Evolutionary conservation across 2,888 invertebrate genomes (phyloP), one percentile per base, ranked within the genome.

Genomic region (Heterodera filipjevi): DNA sequence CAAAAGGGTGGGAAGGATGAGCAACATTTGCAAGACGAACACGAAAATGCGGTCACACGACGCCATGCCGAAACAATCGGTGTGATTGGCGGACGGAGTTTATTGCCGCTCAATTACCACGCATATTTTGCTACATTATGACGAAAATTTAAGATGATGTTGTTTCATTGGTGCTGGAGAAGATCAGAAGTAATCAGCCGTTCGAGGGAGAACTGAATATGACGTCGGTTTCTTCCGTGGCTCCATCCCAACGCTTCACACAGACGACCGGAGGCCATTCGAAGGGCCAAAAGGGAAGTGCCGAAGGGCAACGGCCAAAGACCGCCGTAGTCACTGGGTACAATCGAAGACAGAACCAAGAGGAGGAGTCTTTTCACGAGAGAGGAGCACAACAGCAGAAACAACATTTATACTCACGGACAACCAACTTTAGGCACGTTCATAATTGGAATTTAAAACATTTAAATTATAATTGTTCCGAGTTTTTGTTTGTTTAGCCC

Each of bases 171-270:
- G 82, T 81, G 0, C 77, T 81, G 82, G 72, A 82, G 27, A 81
- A 82, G 79, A 78, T 81, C 33, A 73, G 79, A 16, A 83, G 82
- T 76, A 81, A 82, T 46, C 74, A 72, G 32, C 82, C 81, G 8
- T 79, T 79, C 71, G 79, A 79, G 27, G 77, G 79, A 1, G 79
- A 79, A 27, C 75, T 79, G 35, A n/a, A 27, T 19, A 32, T 66
- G 66, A 32, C 66, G 30, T 22, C 53, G 5, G 53, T 22, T 22
- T 19, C 53, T 53, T 53, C 53, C 22, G 66, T 32, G 6, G 19
- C 66, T 10, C 66, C 27, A 33, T 30, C 30, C 30, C 32, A 30
- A 16, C 32, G n/a, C 27, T 32, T n/a, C 32, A 30, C 53, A 1
- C 53, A 16, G 22, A 53, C 66, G 30, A n/a, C 30, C 3, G 66